phyloP scores from a whole-genome alignment of 2,113 vertebrate species.

The Daboia siamensis region DNA sequence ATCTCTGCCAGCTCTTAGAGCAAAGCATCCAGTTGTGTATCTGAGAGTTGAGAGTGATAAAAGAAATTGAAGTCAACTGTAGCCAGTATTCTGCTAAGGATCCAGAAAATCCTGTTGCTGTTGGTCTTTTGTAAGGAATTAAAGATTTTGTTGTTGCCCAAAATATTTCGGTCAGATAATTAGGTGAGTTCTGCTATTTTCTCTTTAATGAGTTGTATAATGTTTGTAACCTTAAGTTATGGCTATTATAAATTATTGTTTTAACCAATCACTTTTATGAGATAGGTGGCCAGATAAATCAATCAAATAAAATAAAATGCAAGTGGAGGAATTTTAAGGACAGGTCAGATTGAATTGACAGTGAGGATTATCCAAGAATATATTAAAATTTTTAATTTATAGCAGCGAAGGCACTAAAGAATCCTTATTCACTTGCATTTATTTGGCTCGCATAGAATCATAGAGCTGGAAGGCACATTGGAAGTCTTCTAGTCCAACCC shows the following conservation, averaged over 20 bases:
- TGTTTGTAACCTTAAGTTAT: background rate
- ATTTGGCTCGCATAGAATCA: background rate
- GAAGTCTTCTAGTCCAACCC: background rate
- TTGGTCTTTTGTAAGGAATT: background rate
- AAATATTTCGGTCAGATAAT: background rate
- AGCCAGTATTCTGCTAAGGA: background rate
- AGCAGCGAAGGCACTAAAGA: background rate
- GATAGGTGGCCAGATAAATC: background rate
- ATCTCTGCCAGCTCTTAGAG: background rate
- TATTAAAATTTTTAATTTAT: background rate
- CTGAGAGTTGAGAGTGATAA: background rate
- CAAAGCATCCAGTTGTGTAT: background rate
- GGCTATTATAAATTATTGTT: background rate
- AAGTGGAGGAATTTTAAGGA: background rate
- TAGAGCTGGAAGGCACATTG: background rate
- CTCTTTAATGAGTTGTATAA: background rate
- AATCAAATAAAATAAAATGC: background rate
- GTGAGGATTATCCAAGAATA: background rate
- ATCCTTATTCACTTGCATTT: background rate
- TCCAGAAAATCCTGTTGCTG: background rate
- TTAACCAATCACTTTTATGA: background rate
- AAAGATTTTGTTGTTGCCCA: background rate
- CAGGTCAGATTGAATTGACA: background rate
- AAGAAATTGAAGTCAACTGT: background rate
- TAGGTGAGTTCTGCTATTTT: background rate